These are phyloP conservation scores for Watsonalla cultraria DNA, from an alignment of 2,888 invertebrate genomes.

Conservation along the genomic window DNA sequence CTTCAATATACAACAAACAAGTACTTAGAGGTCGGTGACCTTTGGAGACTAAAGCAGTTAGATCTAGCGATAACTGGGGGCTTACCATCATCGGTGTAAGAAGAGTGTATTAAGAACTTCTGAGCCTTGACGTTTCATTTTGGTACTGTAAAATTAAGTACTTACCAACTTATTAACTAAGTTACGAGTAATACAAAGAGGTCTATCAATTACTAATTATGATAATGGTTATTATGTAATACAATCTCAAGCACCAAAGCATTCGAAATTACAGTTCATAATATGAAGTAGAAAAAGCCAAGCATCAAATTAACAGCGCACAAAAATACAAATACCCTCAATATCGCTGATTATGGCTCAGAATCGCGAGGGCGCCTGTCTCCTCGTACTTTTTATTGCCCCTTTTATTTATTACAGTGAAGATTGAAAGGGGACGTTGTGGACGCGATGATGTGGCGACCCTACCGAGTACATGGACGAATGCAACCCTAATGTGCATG, in stretches of 20 bases:
- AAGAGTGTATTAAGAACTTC: too few relatives aligned
- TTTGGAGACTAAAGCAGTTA: neutral
- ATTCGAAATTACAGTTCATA: neutral
- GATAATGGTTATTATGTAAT: too few relatives aligned
- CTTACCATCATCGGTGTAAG: too few relatives aligned
- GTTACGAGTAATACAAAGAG: too few relatives aligned
- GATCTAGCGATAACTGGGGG: too few relatives aligned
- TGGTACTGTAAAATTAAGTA: too few relatives aligned
- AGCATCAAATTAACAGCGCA: conserved; percentile 18
- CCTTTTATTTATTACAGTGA: conserved; percentile 74
- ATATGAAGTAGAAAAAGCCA: neutral
- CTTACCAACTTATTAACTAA: too few relatives aligned
- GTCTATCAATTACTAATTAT: too few relatives aligned
- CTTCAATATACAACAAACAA: neutral
- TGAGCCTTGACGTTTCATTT: too few relatives aligned
- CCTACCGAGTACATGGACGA: conserved; percentile 15
- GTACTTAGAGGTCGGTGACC: neutral
- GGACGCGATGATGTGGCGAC: conserved; percentile 57
- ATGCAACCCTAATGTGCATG: conserved; percentile 2
- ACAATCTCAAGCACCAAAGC: too few relatives aligned
- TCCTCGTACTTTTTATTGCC: conserved; percentile 63
- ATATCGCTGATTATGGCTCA: conserved; percentile 46
- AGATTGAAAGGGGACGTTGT: conserved; percentile 74
- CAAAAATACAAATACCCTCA: conserved; percentile 45
- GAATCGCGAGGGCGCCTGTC: conserved; percentile 46